Base-by-base conservation (phyloP, 37 sponge, comb jelly and placozoan genomes). In the Mnemiopsis leidyi region DNA sequence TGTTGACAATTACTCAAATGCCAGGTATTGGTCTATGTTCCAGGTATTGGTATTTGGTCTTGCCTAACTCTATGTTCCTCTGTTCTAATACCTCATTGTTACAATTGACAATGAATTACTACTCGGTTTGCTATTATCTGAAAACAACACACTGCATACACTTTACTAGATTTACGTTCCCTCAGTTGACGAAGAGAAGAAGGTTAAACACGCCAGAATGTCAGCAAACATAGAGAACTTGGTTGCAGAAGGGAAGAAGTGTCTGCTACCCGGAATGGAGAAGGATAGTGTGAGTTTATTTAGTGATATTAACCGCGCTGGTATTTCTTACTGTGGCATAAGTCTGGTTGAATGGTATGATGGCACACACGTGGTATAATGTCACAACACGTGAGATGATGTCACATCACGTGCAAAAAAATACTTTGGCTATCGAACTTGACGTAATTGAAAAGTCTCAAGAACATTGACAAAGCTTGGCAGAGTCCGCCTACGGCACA, bases 131-230 rank as follows among this genome's bases (percentile, higher is more conserved):
- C n/a, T n/a, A n/a, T n/a, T n/a, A n/a, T n/a, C n/a, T n/a, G n/a
- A n/a, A n/a, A n/a, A n/a, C n/a, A n/a, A n/a, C n/a, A n/a, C n/a
- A n/a, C n/a, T n/a, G n/a, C n/a, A n/a, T n/a, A n/a, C n/a, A n/a
- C n/a, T n/a, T n/a, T n/a, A n/a, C n/a, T n/a, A n/a, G n/a, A n/a
- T n/a, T n/a, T n/a, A n/a, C n/a, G n/a, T n/a, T 79, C 23, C 37
- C 36, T 21, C 36, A 79, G 82, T 79, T 30, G 82, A 79, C 36
- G 82, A 79, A 36, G 82, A 79, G 38, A 40, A 96, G 95, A 93
- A 92, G 85, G 96, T 98, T 68, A 98, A 97, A 92, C 98, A 98
- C 38, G 93, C 93, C 18, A 94, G 93, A 68, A 36, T 98, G 30
- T 96, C 98, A 21, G 95, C 95, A 34, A 95, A 93, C 16, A 96